Conservation (phyloP, 1,140 invertebrate species). For the Drosophila pseudoananassae region DNA sequence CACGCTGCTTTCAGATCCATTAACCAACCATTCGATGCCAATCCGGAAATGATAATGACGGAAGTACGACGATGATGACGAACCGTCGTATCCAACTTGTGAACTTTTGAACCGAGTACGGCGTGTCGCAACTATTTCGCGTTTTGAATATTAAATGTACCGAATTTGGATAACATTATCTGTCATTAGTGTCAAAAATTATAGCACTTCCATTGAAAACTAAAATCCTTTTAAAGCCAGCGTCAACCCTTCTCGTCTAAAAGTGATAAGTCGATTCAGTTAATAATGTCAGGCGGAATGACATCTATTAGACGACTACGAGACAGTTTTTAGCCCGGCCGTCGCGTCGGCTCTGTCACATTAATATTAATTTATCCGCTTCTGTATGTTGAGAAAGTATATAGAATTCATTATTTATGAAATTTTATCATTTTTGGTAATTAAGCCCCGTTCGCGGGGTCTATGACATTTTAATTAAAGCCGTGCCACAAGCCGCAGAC, state of each 20-base stretch:
- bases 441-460: slow-evolving; percentile 42
- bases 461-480: slow-evolving; percentile 72
- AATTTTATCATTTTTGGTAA: slow-evolving; percentile 57
- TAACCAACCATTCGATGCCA: slow-evolving; percentile 57
- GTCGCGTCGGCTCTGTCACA: slow-evolving; percentile 27
- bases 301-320: slow-evolving; percentile 54
- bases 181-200: slow-evolving; percentile 74
- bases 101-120: slow-evolving; percentile 19
- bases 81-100: slow-evolving; percentile 46
- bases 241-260: slow-evolving; percentile 6
- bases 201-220: slow-evolving; percentile 13
- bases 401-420: slow-evolving; percentile 40
- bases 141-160: slow-evolving; percentile 59
- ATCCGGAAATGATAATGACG: slow-evolving; percentile 21
- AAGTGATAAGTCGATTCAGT: slow-evolving; percentile 58
- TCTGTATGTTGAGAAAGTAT: slow-evolving; percentile 7
- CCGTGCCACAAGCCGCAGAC: slow-evolving; percentile 27
- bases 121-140: slow-evolving; percentile 45
- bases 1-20: slow-evolving; percentile 58
- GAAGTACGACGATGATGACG: slow-evolving; percentile 13
- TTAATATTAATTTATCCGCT: slow-evolving; percentile 75
- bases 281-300: slow-evolving; percentile 47
- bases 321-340: slow-evolving; percentile 42
- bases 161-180: slow-evolving; percentile 47
- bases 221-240: slow-evolving; percentile 68